phyloP scores from a whole-genome alignment of 2,113 vertebrate species.

The Entomyzon cyanotis region DNA sequence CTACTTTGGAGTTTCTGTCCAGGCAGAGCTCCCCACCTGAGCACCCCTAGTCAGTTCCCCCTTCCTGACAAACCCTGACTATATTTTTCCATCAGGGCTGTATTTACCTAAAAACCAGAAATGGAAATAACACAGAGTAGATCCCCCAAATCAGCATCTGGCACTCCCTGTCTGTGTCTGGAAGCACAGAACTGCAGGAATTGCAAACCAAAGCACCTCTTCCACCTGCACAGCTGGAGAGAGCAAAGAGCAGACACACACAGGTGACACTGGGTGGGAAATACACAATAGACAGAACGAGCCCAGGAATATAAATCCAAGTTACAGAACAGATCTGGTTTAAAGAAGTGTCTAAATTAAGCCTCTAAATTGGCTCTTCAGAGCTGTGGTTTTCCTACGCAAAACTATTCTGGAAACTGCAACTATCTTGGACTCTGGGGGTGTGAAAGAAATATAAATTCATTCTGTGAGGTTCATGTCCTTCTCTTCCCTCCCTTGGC shows the following conservation, averaged over 20 bases:
- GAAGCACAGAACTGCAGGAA: background rate
- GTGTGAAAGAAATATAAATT: slow-evolving; percentile 1
- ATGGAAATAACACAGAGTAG: background rate
- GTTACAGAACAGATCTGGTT: slow-evolving; percentile 1
- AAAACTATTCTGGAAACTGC: slow-evolving; percentile 45
- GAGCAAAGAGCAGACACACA: background rate
- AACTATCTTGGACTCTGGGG: slow-evolving; percentile 60
- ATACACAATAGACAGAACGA: background rate
- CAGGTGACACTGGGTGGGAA: background rate
- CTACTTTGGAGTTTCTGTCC: background rate
- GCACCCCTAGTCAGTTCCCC: background rate
- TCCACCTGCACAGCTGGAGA: background rate
- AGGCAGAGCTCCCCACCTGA: background rate
- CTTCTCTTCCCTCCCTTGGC: slow-evolving; percentile 18
- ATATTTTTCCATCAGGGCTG: background rate
- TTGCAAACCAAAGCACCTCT: background rate
- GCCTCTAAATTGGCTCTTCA: background rate
- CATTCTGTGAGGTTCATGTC: background rate
- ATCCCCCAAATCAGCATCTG: background rate
- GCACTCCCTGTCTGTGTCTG: background rate
- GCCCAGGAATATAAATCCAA: background rate
- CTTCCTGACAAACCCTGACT: background rate
- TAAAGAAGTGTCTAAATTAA: slow-evolving; percentile 32
- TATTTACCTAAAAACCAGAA: background rate
- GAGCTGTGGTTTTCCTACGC: slow-evolving; percentile 45